phyloP scores from a whole-genome alignment of 1,140 invertebrate species.

The Hyles euphorbiae region DNA sequence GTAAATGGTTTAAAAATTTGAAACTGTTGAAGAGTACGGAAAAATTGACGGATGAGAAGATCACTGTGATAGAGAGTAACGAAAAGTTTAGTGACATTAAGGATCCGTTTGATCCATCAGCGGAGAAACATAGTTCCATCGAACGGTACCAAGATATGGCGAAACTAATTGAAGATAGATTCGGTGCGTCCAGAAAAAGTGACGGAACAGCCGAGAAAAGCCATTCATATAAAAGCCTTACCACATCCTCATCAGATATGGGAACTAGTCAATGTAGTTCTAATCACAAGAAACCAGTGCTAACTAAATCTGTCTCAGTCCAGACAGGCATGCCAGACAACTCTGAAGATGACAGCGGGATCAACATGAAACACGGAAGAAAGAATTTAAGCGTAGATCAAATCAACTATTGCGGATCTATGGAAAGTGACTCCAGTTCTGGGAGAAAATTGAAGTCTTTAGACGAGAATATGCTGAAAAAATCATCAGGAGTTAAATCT shows the following conservation, averaged over 20 bases:
- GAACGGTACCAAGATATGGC: slow-evolving; percentile 79
- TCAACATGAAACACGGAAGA: slow-evolving; percentile 67
- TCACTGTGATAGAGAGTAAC: slow-evolving; percentile 61
- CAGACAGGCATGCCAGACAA: slow-evolving; percentile 72
- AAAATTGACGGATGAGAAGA: slow-evolving; percentile 57
- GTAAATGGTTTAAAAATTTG: slow-evolving; percentile 78
- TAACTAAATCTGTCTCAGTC: slow-evolving; percentile 73
- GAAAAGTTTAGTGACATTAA: slow-evolving; percentile 65
- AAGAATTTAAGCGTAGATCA: slow-evolving; percentile 73
- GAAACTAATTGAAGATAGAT: slow-evolving; percentile 77
- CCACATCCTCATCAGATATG: slow-evolving; percentile 73
- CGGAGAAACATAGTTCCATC: slow-evolving; percentile 74
- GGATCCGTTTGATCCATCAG: slow-evolving; percentile 71
- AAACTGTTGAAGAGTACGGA: slow-evolving; percentile 68
- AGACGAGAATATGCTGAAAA: slow-evolving; percentile 70
- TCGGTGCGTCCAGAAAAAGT: slow-evolving; percentile 69
- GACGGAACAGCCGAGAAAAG: slow-evolving; percentile 70
- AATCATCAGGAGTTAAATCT: slow-evolving; percentile 64
- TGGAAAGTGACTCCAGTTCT: slow-evolving; percentile 70
- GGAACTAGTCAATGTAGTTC: slow-evolving; percentile 67
- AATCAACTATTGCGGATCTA: slow-evolving; percentile 73
- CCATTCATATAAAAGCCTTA: slow-evolving; percentile 71
- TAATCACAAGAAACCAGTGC: slow-evolving; percentile 66
- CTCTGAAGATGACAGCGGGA: slow-evolving; percentile 64
- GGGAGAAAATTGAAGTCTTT: slow-evolving; percentile 68